Conservation (phyloP, 2,888 invertebrate species). For the Cephus pulcher region DNA sequence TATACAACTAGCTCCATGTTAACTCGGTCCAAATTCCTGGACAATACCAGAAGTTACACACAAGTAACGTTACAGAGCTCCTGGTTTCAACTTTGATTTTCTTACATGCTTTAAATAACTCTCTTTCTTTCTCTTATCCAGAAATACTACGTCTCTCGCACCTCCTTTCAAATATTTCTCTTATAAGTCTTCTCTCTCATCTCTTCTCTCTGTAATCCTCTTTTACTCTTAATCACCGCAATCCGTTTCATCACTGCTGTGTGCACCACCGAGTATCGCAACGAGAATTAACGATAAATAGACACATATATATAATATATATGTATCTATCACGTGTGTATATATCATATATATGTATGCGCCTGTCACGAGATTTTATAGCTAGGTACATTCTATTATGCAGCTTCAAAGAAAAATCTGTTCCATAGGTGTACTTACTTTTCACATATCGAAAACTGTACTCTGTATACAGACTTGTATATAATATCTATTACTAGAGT, state of each 20-base stretch:
- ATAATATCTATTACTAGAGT: conserved; percentile 34
- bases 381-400: neutral
- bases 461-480: conserved; percentile 18
- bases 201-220: conserved; percentile 8
- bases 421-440: conserved; percentile 54
- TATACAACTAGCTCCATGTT: neutral
- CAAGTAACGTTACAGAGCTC: conserved; percentile 24
- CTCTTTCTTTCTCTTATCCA: conserved; percentile 24
- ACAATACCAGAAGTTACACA: neutral
- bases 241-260: neutral
- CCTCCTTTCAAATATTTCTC: neutral
- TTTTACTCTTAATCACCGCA: neutral
- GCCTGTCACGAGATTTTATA: conserved; percentile 21
- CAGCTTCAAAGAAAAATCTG: conserved; percentile 28
- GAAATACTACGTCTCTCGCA: conserved; percentile 17
- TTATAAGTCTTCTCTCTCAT: conserved; percentile 14
- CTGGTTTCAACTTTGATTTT: conserved; percentile 55
- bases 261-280: neutral
- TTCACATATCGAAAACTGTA: conserved; percentile 47
- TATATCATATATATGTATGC: conserved; percentile 3
- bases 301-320: conserved; percentile 4
- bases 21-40: neutral
- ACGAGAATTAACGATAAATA: neutral
- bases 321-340: neutral
- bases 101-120: conserved; percentile 14